Base-by-base conservation (phyloP, 2,113 vertebrate species). In the Hystrix brachyura region DNA sequence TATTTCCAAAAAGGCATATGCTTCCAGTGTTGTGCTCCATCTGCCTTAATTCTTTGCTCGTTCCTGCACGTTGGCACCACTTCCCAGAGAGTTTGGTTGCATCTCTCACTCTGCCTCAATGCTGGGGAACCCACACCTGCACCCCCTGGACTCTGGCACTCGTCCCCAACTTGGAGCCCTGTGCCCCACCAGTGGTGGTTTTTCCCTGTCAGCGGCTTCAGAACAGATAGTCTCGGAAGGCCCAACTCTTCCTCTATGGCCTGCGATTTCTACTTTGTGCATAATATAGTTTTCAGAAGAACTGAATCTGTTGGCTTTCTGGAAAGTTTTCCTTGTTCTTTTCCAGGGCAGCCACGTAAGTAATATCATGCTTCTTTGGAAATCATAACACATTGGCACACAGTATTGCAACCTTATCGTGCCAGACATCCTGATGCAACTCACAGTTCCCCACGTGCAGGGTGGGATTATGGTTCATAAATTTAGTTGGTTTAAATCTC, bases 1-100 rank as follows among this genome's bases (percentile, higher is more conserved):
- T 99, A 98, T 98, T 99, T 99, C 99, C 99, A 99, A 99, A 98
- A 99, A 98, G 98, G 99, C 98, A 95, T 98, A 97, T 93, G 98
- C 98, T 98, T 98, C 97, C 98, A 97, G 97, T 98, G 98, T 98
- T 97, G 97, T 97, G 98, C 98, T 98, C 92, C 98, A 98, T 98
- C 99, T 99, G 99, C 99, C 99, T 99, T 99, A 99, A 99, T 98
- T 97, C 98, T 97, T 95, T 97, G 98, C 98, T 98, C 97, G 93
- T 96, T 97, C 96, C 98, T 98, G 97, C 97, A 65, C 90, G 97
- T 92, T 80, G 97, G 98, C 98, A 96, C 98, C 95, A 94, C 97
- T 97, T 97, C 95, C 97, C 98, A 91, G 97, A 96, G 98, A 98
- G 98, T 95, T 96, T 97, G 96, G 0, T 53, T 62, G 92, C 97